Conservation (phyloP, 1,140 invertebrate genomes). For the Lutraria rhynchaena region DNA sequence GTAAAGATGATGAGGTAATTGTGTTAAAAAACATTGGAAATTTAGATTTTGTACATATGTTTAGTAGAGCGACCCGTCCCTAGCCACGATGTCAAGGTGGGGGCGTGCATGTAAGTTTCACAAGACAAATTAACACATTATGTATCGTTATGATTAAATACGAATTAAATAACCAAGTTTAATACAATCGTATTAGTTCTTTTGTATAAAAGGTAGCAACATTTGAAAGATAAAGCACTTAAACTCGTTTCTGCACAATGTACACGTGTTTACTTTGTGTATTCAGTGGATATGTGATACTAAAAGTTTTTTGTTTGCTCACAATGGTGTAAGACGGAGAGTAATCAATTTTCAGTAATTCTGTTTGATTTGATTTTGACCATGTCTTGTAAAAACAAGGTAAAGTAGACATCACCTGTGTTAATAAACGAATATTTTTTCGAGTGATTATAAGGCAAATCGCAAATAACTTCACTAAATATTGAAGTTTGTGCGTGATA, state of each 20-base stretch:
- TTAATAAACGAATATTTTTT: neutral
- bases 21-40: too few relatives aligned
- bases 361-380: constrained; percentile 38
- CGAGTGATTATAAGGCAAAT: too few relatives aligned
- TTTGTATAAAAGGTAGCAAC: constrained; percentile 26
- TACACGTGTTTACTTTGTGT: constrained; percentile 20
- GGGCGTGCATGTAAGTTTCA: too few relatives aligned
- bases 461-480: too few relatives aligned
- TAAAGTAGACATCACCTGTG: constrained; percentile 29
- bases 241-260: constrained; percentile 2
- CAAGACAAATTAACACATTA: too few relatives aligned
- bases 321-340: constrained; percentile 18
- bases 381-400: constrained; percentile 15
- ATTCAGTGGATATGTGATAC: constrained; percentile 43
- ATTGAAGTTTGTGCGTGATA: too few relatives aligned
- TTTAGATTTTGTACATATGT: too few relatives aligned
- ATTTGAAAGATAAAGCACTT: neutral
- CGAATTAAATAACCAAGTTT: too few relatives aligned
- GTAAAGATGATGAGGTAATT: too few relatives aligned
- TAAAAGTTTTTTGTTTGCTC: constrained; percentile 43
- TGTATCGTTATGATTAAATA: too few relatives aligned
- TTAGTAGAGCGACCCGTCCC: too few relatives aligned
- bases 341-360: constrained; percentile 37
- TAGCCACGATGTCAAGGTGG: too few relatives aligned
- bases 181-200: neutral